phyloP scores from a whole-genome alignment of 2,113 vertebrate species.

The Anhinga anhinga region DNA sequence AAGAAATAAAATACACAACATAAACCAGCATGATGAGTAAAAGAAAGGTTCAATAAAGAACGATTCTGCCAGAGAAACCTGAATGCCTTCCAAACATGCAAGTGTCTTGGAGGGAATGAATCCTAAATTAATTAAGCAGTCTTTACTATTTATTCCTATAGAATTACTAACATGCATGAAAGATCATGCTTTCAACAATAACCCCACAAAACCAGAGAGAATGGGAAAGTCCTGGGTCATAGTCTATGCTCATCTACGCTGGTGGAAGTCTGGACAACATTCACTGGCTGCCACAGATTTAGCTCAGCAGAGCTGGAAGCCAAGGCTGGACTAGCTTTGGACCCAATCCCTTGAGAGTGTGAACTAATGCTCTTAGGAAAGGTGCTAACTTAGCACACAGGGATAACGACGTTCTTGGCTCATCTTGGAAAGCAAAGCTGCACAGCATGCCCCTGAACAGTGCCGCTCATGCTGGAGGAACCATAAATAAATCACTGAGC shows the following conservation, averaged over 20 bases:
- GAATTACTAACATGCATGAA: background rate
- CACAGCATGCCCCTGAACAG: background rate
- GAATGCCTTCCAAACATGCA: background rate
- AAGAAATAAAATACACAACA: constrained; percentile 30
- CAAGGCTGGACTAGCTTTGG: background rate
- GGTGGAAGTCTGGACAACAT: background rate
- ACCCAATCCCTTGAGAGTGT: background rate
- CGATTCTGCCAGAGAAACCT: background rate
- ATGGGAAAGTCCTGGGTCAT: background rate
- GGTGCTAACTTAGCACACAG: background rate
- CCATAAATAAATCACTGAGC: background rate
- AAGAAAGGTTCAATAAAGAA: background rate
- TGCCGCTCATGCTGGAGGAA: background rate
- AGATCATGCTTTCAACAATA: background rate
- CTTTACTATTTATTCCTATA: background rate
- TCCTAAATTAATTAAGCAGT: background rate
- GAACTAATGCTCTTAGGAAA: background rate
- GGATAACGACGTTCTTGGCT: background rate
- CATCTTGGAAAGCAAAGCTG: background rate
- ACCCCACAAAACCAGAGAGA: background rate
- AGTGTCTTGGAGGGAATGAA: background rate
- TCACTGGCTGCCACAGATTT: background rate
- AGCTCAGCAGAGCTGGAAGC: background rate
- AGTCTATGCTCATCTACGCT: fast-evolving
- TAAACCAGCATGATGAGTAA: background rate